Evolutionary conservation across 53 echinoderm and acorn worm species (phyloP), one percentile per base, ranked within the genome.

Genomic region (Astropecten irregularis): DNA sequence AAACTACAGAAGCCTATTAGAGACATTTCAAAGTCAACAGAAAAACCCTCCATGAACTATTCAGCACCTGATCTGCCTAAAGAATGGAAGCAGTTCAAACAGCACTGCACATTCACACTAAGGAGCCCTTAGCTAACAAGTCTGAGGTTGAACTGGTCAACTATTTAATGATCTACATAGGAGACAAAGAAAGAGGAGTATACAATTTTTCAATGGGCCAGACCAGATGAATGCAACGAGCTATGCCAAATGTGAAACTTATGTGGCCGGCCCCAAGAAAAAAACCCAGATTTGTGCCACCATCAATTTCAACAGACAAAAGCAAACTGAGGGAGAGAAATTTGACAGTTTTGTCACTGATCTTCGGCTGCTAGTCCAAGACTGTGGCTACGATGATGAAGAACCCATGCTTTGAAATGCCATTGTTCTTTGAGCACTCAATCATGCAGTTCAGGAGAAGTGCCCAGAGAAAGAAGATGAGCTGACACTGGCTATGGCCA

Each of bases 281-380:
- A 49, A 91, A 91, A n/a, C n/a, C n/a, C n/a, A n/a, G n/a, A n/a
- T n/a, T n/a, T n/a, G n/a, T n/a, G n/a, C n/a, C n/a, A n/a, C n/a
- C n/a, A n/a, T n/a, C n/a, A n/a, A n/a, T n/a, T n/a, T n/a, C 40
- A 74, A 91, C 31, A 7, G 67, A 0, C 55, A 83, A 58, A 91
- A 87, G 40, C 84, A 91, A 52, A 54, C 66, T 63, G 91, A 87
- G 68, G 53, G 76, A 0, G 83, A 87, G 44, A 87, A 69, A 37
- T 87, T 91, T 68, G 87, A 91, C 52, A 83, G 68, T 31, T 91
- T 91, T 47, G 87, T 91, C 21, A 89, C 89, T 54, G 90, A 84
- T 28, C 73, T 93, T 19, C 86, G 84, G 34, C 35, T 87, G 9
- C 74, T 93, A 40, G 71, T 87, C 34, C 90, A 87, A 59, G 84